phyloP scores from a whole-genome alignment of 1,140 invertebrate genomes.

The Pteromalus puparum region DNA sequence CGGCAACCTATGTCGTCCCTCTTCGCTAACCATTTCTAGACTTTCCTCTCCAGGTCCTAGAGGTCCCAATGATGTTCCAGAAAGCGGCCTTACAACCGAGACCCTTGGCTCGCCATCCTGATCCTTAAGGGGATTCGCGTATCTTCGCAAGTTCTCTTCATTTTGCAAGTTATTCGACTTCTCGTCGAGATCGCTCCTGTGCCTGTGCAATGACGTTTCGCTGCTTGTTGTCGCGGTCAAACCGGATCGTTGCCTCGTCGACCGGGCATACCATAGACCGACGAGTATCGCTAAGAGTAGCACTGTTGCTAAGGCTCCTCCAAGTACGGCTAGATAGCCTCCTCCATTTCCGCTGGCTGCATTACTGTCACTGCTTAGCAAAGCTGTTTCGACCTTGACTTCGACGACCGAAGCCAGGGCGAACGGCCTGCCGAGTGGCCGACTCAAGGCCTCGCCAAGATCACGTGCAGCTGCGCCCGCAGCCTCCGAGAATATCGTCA shows the following conservation, averaged over 20 bases:
- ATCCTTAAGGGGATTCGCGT: constrained; percentile 80
- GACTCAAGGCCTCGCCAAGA: constrained; percentile 83
- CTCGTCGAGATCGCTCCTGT: constrained; percentile 84
- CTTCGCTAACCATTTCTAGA: constrained; percentile 80
- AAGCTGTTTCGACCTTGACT: constrained; percentile 85
- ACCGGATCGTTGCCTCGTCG: constrained; percentile 66
- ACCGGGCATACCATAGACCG: constrained; percentile 69
- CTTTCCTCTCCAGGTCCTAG: constrained; percentile 75
- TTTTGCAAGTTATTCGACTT: constrained; percentile 93
- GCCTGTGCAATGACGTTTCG: constrained; percentile 78
- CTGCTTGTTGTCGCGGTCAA: constrained; percentile 73
- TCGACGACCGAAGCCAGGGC: constrained; percentile 86
- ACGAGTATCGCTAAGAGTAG: constrained; percentile 65
- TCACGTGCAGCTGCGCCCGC: constrained; percentile 80
- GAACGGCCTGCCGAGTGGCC: constrained; percentile 76
- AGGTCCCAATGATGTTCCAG: constrained; percentile 71
- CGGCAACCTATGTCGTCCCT: constrained; percentile 77
- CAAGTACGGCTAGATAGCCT: constrained; percentile 75
- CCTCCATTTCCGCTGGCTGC: constrained; percentile 74
- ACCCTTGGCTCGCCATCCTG: constrained; percentile 75
- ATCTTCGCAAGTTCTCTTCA: constrained; percentile 89
- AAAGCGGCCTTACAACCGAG: constrained; percentile 78
- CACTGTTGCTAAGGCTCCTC: constrained; percentile 68
- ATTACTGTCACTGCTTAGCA: constrained; percentile 76
- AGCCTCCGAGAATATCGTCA: constrained; percentile 82